A percentile compares a stretch with the other conserved stretches of the same genome.
Evolutionary conservation across 2,113 vertebrate genomes (phyloP).

Genomic region (Serilophus lunatus): DNA sequence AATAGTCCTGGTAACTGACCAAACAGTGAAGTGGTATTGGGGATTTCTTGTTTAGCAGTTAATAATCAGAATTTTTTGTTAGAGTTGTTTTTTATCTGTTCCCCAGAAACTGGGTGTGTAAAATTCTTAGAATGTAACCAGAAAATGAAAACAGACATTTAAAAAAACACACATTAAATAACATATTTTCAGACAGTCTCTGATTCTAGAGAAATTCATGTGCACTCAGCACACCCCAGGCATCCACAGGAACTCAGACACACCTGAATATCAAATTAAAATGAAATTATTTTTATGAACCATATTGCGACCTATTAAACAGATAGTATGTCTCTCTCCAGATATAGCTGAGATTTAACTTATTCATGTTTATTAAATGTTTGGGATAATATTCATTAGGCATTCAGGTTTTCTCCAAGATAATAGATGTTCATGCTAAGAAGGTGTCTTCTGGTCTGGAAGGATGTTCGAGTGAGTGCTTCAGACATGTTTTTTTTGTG

Average conservation of each 20-base stretch:
- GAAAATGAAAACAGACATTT: too few relatives aligned
- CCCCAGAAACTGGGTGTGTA: neutral
- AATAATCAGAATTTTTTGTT: neutral
- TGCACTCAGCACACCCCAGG: neutral
- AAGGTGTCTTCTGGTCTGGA: neutral
- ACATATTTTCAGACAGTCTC: neutral
- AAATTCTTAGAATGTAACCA: neutral
- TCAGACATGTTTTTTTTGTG: neutral
- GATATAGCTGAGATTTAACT: neutral
- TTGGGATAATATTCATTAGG: neutral
- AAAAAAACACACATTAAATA: neutral
- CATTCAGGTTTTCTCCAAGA: neutral
- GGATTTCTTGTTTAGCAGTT: neutral
- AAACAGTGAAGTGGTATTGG: neutral
- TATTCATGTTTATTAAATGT: neutral
- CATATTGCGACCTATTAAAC: neutral
- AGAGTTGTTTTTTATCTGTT: neutral
- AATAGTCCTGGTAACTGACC: neutral
- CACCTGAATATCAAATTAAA: neutral
- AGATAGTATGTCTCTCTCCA: neutral
- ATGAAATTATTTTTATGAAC: neutral
- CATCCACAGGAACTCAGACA: neutral
- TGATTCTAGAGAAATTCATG: neutral
- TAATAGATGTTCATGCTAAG: neutral
- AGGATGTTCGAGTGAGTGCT: neutral